Evolutionary conservation across 2,797 vertebrate species (phyloP), one percentile per base, ranked within the genome.

Genomic region (Perodicticus potto): DNA sequence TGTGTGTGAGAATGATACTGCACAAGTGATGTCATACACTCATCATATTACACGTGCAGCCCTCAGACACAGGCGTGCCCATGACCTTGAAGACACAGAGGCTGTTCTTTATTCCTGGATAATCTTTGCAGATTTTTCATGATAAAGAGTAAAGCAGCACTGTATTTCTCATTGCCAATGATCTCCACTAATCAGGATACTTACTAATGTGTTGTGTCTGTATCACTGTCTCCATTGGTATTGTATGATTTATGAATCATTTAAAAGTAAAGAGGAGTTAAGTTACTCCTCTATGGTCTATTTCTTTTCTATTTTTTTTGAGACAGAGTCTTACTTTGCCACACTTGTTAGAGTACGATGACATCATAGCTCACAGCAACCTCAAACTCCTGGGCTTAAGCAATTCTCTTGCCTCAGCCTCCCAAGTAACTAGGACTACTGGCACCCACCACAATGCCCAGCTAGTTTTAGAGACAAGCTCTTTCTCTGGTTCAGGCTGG

Each of bases 1-100:
- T 61, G 29, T 67, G 17, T 23, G n/a, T 83, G 55, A 22, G 32
- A 13, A 63, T 78, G 45, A 29, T 53, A 83, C 81, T 86, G 40
- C 34, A n/a, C 5, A 69, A 7, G 5, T 37, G 12, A 29, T 27
- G 80, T 59, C 22, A 78, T 27, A 55, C 1, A 49, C 27, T 17
- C 7, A 7, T 53, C 0, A 0, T 23, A n/a, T 10, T 16, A 2
- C 16, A 5, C 20, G 1, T 9, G 7, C 19, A 11, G 84, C 82
- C 32, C 11, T 78, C 27, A 92, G 29, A 45, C 40, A 55, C 19
- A 12, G 7, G 1, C 3, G 23, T 17, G 4, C 5, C 17, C 10
- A 9, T 6, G 11, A 3, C 12, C 7, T 40, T 25, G 63, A 7
- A 70, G 25, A 67, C 3, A 40, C 12, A 19, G 23, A 86, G 14